Evolutionary conservation across 2,797 vertebrate genomes (phyloP).

Genomic region (Nyctalus aviator): DNA sequence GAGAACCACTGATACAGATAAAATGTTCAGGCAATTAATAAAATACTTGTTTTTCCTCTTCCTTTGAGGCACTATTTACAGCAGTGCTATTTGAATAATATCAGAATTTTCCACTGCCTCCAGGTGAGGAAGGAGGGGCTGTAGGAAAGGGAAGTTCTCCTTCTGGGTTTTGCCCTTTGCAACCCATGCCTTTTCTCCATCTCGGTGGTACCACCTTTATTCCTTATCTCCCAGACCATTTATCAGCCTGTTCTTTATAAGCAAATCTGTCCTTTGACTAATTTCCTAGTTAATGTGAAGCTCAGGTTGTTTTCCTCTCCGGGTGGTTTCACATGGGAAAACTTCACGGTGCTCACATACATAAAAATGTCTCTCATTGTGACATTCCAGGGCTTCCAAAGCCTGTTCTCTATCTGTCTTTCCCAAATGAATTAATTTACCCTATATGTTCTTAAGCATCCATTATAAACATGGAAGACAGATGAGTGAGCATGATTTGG

Average conservation of each 20-base stretch:
- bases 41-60: conserved; percentile 26
- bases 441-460: neutral
- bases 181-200: neutral
- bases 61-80: neutral
- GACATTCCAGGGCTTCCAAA: neutral
- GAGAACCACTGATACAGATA: neutral
- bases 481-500: neutral
- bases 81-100: neutral
- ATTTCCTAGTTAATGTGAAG: neutral
- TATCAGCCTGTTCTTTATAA: neutral
- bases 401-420: neutral
- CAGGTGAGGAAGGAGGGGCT: neutral
- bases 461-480: neutral
- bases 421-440: neutral
- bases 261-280: neutral
- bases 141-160: neutral
- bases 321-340: neutral
- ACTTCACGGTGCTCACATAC: neutral
- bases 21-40: neutral
- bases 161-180: neutral
- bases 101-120: neutral
- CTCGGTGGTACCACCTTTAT: neutral
- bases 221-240: neutral
- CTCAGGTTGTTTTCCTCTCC: neutral
- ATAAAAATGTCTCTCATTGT: neutral